Evolutionary conservation across 2,113 vertebrate species (phyloP).

Genomic region (Sminthopsis crassicaudata): DNA sequence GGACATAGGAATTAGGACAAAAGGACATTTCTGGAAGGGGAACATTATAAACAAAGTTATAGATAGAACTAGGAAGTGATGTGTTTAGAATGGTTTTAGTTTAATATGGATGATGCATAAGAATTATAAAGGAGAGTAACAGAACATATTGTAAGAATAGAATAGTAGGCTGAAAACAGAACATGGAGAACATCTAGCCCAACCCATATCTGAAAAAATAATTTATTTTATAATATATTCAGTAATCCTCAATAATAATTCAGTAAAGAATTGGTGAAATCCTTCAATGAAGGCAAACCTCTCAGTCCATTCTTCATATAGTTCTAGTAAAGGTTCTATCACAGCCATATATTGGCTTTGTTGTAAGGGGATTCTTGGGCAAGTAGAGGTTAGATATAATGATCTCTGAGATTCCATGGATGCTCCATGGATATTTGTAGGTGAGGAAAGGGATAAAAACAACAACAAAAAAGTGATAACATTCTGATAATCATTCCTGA

Average conservation of each 20-base stretch:
- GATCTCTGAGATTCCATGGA: not conserved
- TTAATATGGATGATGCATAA: not conserved
- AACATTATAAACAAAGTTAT: not conserved
- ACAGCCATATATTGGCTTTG: not conserved
- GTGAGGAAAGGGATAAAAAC: not conserved
- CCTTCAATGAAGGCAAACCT: not conserved
- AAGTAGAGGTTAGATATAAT: not conserved
- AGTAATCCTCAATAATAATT: not conserved
- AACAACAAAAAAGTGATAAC: not conserved
- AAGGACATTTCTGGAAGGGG: not conserved
- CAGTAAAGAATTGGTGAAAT: not conserved
- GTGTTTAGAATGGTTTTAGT: not conserved
- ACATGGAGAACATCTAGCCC: not conserved
- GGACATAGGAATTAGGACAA: not conserved
- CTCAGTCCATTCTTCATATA: not conserved
- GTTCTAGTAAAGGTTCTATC: conserved; percentile 8
- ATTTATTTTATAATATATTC: not conserved
- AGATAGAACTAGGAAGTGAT: not conserved
- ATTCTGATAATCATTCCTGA: not conserved
- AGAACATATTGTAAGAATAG: not conserved
- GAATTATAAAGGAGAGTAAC: not conserved
- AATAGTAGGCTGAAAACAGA: not conserved
- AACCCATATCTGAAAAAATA: not conserved
- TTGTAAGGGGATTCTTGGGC: not conserved
- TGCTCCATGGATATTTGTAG: not conserved